These are phyloP conservation scores for Agrotis puta DNA, from an alignment of 2,888 invertebrate genomes.

Conservation along the genomic window DNA sequence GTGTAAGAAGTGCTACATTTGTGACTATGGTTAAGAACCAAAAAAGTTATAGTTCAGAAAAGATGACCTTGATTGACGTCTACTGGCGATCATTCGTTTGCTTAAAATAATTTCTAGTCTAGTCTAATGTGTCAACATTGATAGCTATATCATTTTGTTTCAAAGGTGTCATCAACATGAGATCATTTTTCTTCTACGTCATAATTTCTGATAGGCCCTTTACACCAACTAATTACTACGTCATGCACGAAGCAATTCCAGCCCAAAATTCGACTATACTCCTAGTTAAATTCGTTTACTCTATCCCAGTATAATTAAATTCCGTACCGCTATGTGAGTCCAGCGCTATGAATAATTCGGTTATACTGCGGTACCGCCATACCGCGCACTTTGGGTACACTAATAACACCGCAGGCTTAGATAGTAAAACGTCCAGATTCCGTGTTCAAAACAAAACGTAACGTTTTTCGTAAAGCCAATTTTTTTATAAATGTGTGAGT, in stretches of 20 bases:
- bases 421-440: no score
- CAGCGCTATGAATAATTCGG: slow-evolving; percentile 52
- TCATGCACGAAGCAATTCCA: slow-evolving; percentile 4
- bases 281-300: slow-evolving; percentile 43
- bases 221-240: no score
- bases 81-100: no score
- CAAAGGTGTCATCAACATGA: no score
- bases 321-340: slow-evolving; percentile 34
- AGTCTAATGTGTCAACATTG: no score
- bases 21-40: background rate
- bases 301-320: slow-evolving; percentile 50
- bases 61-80: background rate
- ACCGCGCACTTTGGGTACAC: slow-evolving; percentile 30
- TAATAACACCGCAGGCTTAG: background rate
- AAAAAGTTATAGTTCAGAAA: background rate
- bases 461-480: no score
- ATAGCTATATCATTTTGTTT: no score
- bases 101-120: no score
- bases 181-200: no score
- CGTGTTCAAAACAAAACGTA: no score
- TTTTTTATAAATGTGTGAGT: no score
- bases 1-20: background rate
- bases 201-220: no score
- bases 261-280: slow-evolving; percentile 17
- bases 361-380: slow-evolving; percentile 30